phyloP scores from a whole-genome alignment of 2,888 invertebrate species.

The Mythimna loreyi region DNA sequence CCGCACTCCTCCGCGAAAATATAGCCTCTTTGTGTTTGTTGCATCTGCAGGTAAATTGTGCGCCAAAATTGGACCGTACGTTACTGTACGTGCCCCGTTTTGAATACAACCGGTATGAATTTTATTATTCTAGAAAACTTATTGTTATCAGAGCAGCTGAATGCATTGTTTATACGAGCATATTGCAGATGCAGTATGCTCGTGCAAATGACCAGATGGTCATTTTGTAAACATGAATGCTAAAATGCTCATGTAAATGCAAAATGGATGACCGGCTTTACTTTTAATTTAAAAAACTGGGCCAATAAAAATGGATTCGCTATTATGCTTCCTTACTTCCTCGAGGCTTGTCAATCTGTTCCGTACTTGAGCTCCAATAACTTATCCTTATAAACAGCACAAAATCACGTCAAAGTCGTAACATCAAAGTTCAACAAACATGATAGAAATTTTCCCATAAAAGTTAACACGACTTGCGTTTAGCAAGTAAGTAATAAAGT shows the following conservation, averaged over 20 bases:
- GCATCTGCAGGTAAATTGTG: constrained; percentile 90
- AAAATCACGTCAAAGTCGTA: constrained; percentile 16
- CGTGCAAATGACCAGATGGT: constrained; percentile 28
- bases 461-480: constrained; percentile 26
- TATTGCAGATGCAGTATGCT: constrained; percentile 40
- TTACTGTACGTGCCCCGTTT: constrained; percentile 81
- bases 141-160: constrained; percentile 85
- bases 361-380: not conserved
- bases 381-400: constrained; percentile 9
- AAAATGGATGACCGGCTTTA: constrained; percentile 18
- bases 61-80: constrained; percentile 87
- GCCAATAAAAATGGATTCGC: constrained; percentile 22
- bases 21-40: constrained; percentile 89
- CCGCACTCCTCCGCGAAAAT: constrained; percentile 65
- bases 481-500: constrained; percentile 39
- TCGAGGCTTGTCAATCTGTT: not conserved
- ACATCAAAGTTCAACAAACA: constrained; percentile 31
- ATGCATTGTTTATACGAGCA: constrained; percentile 61
- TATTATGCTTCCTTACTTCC: not conserved
- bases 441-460: constrained; percentile 30
- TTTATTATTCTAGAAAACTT: constrained; percentile 86
- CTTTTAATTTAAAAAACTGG: constrained; percentile 18
- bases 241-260: constrained; percentile 44
- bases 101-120: constrained; percentile 85
- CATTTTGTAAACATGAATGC: constrained; percentile 60